Percentiles rank a stretch among this genome's conserved stretches.
phyloP scores from a whole-genome alignment of 2,888 invertebrate species.

The Periphyllus acericola region DNA sequence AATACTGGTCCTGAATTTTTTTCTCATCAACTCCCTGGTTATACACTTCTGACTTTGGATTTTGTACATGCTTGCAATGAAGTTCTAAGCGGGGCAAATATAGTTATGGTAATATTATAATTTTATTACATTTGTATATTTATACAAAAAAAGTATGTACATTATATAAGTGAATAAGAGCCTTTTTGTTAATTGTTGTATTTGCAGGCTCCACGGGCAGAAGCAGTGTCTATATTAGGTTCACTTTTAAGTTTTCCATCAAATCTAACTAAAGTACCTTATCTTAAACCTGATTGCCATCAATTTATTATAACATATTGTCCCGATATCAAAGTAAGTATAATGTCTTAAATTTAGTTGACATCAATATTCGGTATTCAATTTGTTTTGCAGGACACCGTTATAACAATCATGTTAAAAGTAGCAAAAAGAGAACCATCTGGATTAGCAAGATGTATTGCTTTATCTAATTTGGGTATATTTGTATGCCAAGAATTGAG shows the following conservation, averaged over 20 bases:
- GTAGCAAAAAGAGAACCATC: slow-evolving; percentile 90
- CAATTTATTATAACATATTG: slow-evolving; percentile 73
- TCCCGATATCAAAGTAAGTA: slow-evolving; percentile 79
- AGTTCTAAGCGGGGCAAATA: slow-evolving; percentile 83
- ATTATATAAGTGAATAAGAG: too few species aligned
- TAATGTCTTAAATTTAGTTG: slow-evolving; percentile 18
- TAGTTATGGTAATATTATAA: slow-evolving; percentile 68
- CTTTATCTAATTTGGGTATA: slow-evolving; percentile 84
- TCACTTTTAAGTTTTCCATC: slow-evolving; percentile 85
- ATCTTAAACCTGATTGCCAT: slow-evolving; percentile 75
- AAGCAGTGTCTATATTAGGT: slow-evolving; percentile 90
- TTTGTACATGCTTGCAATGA: slow-evolving; percentile 90
- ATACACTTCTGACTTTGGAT: slow-evolving; percentile 85
- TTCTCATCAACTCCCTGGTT: slow-evolving; percentile 87
- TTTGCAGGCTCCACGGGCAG: slow-evolving; percentile 82
- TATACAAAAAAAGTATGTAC: too few species aligned
- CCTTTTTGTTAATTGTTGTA: slow-evolving; percentile 44
- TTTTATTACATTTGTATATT: background rate
- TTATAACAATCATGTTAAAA: slow-evolving; percentile 85
- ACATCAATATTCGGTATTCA: background rate
- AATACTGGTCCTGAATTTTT: slow-evolving; percentile 86
- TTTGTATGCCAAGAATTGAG: slow-evolving; percentile 75
- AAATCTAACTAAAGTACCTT: slow-evolving; percentile 75
- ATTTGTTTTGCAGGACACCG: slow-evolving; percentile 76
- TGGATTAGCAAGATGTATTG: slow-evolving; percentile 87